Evolutionary conservation across 2,113 vertebrate genomes (phyloP).

Genomic region (Vulpes vulpes): DNA sequence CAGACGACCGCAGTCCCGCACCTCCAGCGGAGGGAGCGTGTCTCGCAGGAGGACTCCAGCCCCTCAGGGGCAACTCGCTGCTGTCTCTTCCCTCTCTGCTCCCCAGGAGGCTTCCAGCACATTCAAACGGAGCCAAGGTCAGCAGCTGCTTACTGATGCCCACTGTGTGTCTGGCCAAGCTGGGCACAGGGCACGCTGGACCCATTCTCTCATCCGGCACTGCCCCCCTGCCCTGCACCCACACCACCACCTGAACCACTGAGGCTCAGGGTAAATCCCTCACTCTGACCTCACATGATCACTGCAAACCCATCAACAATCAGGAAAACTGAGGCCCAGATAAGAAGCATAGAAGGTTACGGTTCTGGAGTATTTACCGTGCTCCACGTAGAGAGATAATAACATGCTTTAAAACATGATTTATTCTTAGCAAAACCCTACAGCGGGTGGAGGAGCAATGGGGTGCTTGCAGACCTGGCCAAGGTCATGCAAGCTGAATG

Average conservation of each 20-base stretch:
- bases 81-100: not conserved
- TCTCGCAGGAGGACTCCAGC: constrained; percentile 38
- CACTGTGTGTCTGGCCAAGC: not conserved
- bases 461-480: not conserved
- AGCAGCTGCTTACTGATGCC: not conserved
- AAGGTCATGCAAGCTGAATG: constrained; percentile 61
- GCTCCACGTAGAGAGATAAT: not conserved
- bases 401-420: constrained; percentile 45
- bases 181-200: not conserved
- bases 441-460: not conserved
- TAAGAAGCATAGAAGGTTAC: not conserved
- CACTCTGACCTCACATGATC: not conserved
- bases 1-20: not conserved
- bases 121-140: constrained; percentile 14
- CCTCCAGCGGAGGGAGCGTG: not conserved
- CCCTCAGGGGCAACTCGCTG: not conserved
- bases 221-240: not conserved
- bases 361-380: not conserved
- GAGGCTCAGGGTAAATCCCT: not conserved
- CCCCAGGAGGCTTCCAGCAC: not conserved
- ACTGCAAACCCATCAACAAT: not conserved
- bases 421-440: constrained; percentile 20
- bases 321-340: constrained; percentile 38
- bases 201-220: no score
- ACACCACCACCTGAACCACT: not conserved